A percentile compares a stretch with the other conserved stretches of the same genome.
Evolutionary conservation across 1,140 invertebrate species (phyloP).

Genomic region (Acromyrmex charruanus): DNA sequence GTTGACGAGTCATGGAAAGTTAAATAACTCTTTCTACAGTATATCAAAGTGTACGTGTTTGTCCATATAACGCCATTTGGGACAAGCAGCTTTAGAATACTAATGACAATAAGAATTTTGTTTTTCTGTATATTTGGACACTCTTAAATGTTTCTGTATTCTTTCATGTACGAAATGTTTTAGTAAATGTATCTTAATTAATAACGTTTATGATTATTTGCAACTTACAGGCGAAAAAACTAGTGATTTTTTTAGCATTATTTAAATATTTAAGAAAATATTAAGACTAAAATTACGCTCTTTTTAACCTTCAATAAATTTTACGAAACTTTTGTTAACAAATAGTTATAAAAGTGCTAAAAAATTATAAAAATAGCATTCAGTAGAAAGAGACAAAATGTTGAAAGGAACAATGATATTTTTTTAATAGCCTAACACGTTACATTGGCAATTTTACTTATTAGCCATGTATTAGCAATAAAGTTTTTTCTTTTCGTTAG

Average conservation of each 20-base stretch:
- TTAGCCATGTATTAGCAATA: neutral
- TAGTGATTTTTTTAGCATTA: neutral
- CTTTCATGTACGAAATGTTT: neutral
- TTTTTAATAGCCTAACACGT: neutral
- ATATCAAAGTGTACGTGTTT: constrained; percentile 5
- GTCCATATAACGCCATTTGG: constrained; percentile 13
- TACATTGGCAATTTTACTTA: neutral
- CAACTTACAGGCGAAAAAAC: neutral
- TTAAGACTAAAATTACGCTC: neutral
- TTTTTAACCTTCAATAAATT: neutral
- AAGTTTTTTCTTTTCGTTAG: neutral
- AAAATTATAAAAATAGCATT: neutral
- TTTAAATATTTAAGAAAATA: neutral
- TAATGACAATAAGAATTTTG: constrained; percentile 9
- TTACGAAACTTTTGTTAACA: neutral
- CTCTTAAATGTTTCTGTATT: neutral
- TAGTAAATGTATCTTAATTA: neutral
- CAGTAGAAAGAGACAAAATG: neutral
- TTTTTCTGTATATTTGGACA: neutral
- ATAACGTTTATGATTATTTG: neutral
- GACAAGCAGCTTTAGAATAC: constrained; percentile 14
- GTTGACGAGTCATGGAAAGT: constrained; percentile 54
- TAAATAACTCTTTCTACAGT: constrained; percentile 32
- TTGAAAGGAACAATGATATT: neutral
- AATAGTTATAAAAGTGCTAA: neutral